Base-by-base conservation (phyloP, 2,888 invertebrate species). In the Brassicogethes aeneus region DNA sequence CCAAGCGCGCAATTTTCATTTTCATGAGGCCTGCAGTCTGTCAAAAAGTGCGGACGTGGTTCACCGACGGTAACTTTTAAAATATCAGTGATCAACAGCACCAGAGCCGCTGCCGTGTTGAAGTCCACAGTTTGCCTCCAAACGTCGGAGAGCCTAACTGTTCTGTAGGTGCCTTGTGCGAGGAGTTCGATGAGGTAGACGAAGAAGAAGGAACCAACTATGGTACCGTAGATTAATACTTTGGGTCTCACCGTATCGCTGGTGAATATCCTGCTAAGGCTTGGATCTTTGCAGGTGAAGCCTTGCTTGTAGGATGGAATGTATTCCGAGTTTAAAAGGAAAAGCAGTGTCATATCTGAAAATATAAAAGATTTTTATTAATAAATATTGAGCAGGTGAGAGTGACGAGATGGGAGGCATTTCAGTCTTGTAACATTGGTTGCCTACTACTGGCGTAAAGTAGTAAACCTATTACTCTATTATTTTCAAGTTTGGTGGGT, bases 11-110 rank as follows among this genome's bases (percentile, higher is more conserved):
- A 86, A 51, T 76, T 77, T 34, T 65, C 46, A 1, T 76, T 75
- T 36, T 77, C 74, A 48, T 78, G 77, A 3, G 85, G 85, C 47
- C 68, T 63, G 60, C 86, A 86, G 1, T 82, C 73, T 52, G 80
- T 78, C 43, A 85, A 72, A 66, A 85, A 86, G 48, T 83, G 83
- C 0, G 86, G 86, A 44, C 85, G 72, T 0, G 82, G 81, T 37
- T 82, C 82, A 0, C 82, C 82, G 2, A 82, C 72, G 15, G 81
- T 66, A 16, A 77, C 72, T 61, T 85, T 85, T 29, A 75, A 69
- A 16, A 76, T 68, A 55, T 79, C 77, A 16, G 76, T 67, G 7
- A 81, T 61, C 34, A 80, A 70, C 16, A 80, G 61, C 41, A 79
- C 74, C 43, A 78, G 70, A 23, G 74, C 64, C 1, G 78, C 63